These are phyloP conservation scores for Drosophila parabipectinata DNA, from an alignment of 1,140 invertebrate genomes.

Conservation along the genomic window DNA sequence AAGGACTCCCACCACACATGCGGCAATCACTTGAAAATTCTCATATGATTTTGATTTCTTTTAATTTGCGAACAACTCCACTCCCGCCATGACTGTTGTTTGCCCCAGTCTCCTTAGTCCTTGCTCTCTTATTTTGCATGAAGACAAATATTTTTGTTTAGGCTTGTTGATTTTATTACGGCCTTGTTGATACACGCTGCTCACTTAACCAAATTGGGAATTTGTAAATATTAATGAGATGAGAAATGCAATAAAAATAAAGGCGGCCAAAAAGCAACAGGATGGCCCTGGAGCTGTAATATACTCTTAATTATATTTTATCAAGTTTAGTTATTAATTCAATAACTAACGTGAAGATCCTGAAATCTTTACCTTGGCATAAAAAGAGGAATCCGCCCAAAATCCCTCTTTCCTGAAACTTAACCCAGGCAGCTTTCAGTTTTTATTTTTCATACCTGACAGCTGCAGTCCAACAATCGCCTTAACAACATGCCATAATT, in stretches of 20 bases:
- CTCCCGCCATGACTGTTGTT: too few relatives aligned
- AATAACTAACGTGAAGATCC: too few relatives aligned
- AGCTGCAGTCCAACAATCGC: slow-evolving; percentile 39
- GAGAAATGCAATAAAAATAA: neutral
- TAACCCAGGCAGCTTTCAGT: neutral
- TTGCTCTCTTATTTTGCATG: slow-evolving; percentile 18
- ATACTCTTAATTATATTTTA: slow-evolving; percentile 5
- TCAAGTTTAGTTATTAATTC: neutral
- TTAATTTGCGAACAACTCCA: slow-evolving; percentile 60
- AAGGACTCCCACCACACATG: slow-evolving; percentile 26
- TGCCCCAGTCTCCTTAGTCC: slow-evolving; percentile 6
- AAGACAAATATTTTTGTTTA: slow-evolving; percentile 73
- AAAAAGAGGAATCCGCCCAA: neutral
- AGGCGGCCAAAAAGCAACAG: slow-evolving; percentile 20
- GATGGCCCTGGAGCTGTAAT: slow-evolving; percentile 1
- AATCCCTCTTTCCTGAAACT: neutral
- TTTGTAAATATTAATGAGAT: slow-evolving; percentile 60
- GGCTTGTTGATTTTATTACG: slow-evolving; percentile 54
- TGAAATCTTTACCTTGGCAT: too few relatives aligned
- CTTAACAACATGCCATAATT: slow-evolving; percentile 73
- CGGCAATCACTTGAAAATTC: slow-evolving; percentile 73
- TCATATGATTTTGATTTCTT: slow-evolving; percentile 81
- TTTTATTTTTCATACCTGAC: slow-evolving; percentile 30
- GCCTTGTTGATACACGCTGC: slow-evolving; percentile 64
- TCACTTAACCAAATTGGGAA: slow-evolving; percentile 66